phyloP scores from a whole-genome alignment of 2,888 invertebrate species.

The Idaea aversata region DNA sequence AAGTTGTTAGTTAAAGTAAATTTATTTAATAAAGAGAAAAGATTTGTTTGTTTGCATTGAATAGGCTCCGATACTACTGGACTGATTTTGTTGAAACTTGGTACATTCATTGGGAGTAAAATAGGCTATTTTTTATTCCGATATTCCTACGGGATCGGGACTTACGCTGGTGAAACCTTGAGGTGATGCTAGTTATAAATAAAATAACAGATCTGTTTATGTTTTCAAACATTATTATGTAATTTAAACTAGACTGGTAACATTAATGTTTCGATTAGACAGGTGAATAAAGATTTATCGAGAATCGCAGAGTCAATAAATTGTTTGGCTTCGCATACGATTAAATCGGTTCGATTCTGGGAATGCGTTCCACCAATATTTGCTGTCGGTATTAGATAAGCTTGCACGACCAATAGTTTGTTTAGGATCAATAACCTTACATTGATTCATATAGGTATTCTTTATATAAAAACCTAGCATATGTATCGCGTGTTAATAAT shows the following conservation, averaged over 20 bases:
- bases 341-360: conserved; percentile 38
- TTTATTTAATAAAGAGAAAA: too few species aligned
- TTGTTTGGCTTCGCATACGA: conserved; percentile 25
- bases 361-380: conserved; percentile 61
- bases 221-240: neutral
- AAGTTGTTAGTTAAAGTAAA: too few species aligned
- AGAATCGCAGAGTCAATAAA: conserved; percentile 1
- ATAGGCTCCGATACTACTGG: too few species aligned
- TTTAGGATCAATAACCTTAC: conserved; percentile 39
- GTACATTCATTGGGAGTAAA: too few species aligned
- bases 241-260: neutral
- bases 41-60: too few species aligned
- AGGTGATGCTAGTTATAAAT: too few species aligned
- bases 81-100: too few species aligned
- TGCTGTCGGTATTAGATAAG: conserved; percentile 49
- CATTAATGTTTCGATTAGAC: neutral
- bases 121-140: too few species aligned
- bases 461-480: conserved; percentile 11
- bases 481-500: neutral
- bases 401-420: conserved; percentile 39
- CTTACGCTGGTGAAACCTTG: too few species aligned
- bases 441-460: conserved; percentile 28
- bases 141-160: too few species aligned
- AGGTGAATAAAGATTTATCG: neutral
- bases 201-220: neutral